A percentile compares a stretch with the other conserved stretches of the same genome.
These are phyloP conservation scores for Scarus forsteni DNA, from an alignment of 2,797 vertebrate genomes.

Conservation along the genomic window DNA sequence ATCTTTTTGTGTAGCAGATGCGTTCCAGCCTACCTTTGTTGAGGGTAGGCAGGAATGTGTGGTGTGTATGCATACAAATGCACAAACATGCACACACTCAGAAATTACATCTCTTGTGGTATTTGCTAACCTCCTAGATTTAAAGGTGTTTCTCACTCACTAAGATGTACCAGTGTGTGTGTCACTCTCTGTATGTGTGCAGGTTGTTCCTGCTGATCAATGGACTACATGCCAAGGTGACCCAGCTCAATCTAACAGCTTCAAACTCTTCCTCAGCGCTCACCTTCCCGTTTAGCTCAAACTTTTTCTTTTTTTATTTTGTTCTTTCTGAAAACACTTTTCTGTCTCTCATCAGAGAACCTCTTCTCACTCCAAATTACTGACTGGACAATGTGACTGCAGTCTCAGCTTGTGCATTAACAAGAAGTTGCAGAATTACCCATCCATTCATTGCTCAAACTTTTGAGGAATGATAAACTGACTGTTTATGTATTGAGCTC, in stretches of 20 bases:
- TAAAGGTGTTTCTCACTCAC: conserved; percentile 90
- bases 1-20: conserved; percentile 29
- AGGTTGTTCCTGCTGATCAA: conserved; percentile 86
- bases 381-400: too few relatives aligned
- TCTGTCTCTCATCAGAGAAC: background rate
- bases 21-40: conserved; percentile 17
- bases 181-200: background rate
- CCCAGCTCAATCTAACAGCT: conserved; percentile 69
- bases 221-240: conserved; percentile 90
- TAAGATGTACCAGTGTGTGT: conserved; percentile 54
- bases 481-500: too few relatives aligned
- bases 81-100: background rate
- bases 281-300: conserved; percentile 9
- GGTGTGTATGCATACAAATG: background rate
- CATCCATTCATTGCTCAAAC: too few relatives aligned
- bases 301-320: background rate
- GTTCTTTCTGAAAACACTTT: background rate
- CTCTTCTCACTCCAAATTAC: background rate
- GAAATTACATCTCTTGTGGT: too few relatives aligned
- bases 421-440: too few relatives aligned
- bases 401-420: too few relatives aligned
- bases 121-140: conserved; percentile 85
- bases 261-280: background rate
- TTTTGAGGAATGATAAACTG: too few relatives aligned
- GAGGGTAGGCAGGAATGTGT: conserved; percentile 3